Percentiles rank a stretch among this genome's conserved stretches.
Evolutionary conservation across 2,113 vertebrate genomes (phyloP).

Genomic region (Picathartes gymnocephalus): DNA sequence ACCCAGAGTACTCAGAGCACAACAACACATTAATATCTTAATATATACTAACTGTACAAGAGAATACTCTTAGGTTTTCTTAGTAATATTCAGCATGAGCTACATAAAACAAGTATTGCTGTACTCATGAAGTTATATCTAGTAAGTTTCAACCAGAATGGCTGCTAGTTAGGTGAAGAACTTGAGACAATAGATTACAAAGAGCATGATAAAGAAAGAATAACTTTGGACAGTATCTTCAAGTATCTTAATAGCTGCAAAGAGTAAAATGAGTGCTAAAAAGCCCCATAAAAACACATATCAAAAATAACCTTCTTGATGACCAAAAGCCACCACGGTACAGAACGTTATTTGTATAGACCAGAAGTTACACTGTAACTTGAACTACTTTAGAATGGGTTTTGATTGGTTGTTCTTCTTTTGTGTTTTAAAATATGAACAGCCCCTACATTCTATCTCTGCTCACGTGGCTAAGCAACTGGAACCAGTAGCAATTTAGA

Average conservation of each 20-base stretch:
- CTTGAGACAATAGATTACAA: background rate
- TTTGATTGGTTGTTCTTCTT: background rate
- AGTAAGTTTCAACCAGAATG: background rate
- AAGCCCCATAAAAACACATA: rapidly evolving
- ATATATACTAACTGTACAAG: background rate
- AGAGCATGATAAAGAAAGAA: background rate
- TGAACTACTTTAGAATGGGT: background rate
- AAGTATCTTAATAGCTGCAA: background rate
- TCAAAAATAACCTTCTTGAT: background rate
- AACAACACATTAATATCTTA: background rate
- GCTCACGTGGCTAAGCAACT: background rate
- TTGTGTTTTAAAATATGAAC: background rate
- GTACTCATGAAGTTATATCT: background rate
- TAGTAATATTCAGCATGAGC: background rate
- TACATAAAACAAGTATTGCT: background rate
- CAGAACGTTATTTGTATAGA: background rate
- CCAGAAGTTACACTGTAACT: background rate
- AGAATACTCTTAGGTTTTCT: background rate
- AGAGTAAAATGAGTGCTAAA: background rate
- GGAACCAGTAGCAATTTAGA: background rate
- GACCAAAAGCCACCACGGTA: background rate
- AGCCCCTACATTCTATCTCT: background rate
- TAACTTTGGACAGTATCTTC: background rate
- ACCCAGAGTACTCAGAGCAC: background rate
- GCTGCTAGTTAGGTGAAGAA: background rate